These are phyloP conservation scores for Lamproptera curius DNA, from an alignment of 2,888 invertebrate genomes.

Conservation along the genomic window DNA sequence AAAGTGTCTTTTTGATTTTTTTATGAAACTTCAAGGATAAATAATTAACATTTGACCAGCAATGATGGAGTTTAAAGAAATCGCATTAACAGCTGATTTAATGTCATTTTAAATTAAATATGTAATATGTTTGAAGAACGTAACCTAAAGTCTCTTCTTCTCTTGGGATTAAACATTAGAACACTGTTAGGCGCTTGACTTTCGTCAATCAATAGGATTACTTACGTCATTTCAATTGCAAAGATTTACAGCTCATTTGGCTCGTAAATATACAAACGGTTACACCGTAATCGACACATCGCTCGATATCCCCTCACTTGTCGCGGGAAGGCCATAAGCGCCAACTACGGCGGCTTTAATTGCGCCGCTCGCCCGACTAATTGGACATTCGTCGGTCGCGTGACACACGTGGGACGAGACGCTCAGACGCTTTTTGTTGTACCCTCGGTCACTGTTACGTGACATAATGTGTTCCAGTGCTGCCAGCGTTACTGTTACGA, in stretches of 20 bases:
- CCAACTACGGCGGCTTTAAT: conserved; percentile 17
- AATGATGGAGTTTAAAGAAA: too few relatives aligned
- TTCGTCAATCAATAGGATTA: background rate
- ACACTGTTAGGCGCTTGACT: background rate
- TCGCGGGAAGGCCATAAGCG: conserved; percentile 32
- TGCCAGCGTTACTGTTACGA: background rate
- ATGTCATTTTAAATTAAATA: too few relatives aligned
- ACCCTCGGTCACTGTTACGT: background rate
- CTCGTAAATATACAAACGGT: conserved; percentile 34
- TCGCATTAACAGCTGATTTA: too few relatives aligned
- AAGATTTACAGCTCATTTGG: background rate
- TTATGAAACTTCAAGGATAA: too few relatives aligned
- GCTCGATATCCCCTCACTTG: conserved; percentile 51
- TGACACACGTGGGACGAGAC: background rate
- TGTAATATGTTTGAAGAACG: too few relatives aligned
- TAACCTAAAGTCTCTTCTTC: too few relatives aligned
- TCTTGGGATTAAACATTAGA: too few relatives aligned
- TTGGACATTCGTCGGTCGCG: conserved; percentile 5
- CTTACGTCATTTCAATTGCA: background rate
- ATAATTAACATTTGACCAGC: too few relatives aligned
- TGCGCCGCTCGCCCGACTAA: background rate
- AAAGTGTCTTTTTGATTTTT: too few relatives aligned
- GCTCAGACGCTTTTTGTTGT: background rate
- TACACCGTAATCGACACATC: conserved; percentile 43
- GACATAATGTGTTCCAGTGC: background rate